Percentiles rank a stretch among this genome's conserved stretches.
Conservation (phyloP, 1,140 invertebrate species). For the Sycophila sp. region DNA sequence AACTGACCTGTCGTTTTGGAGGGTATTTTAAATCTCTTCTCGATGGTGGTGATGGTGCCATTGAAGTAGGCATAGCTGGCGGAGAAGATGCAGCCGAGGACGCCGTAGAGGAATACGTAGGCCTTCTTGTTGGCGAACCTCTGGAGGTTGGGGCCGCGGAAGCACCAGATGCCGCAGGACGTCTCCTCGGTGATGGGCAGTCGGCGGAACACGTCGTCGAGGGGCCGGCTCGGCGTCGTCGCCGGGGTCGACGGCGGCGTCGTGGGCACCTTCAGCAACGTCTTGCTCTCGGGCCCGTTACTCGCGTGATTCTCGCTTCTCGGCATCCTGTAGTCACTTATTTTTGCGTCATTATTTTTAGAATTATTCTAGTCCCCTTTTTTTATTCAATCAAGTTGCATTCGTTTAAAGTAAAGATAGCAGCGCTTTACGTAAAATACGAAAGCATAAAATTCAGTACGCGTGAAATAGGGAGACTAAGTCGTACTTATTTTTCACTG, state of each 20-base stretch:
- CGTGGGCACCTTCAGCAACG: slow-evolving; percentile 51
- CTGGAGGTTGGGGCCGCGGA: slow-evolving; percentile 70
- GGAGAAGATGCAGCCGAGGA: slow-evolving; percentile 78
- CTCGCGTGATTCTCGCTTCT: slow-evolving; percentile 52
- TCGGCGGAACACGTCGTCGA: slow-evolving; percentile 66
- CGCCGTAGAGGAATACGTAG: slow-evolving; percentile 78
- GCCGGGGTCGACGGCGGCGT: slow-evolving; percentile 48
- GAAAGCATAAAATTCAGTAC: too few species aligned
- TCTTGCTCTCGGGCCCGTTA: slow-evolving; percentile 57
- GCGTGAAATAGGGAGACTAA: too few species aligned
- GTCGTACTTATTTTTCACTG: too few species aligned
- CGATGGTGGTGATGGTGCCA: slow-evolving; percentile 81
- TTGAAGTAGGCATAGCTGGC: slow-evolving; percentile 82
- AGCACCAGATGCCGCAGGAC: slow-evolving; percentile 72
- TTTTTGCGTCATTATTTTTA: too few species aligned
- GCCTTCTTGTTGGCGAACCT: slow-evolving; percentile 80
- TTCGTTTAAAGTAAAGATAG: too few species aligned
- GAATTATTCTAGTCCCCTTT: too few species aligned
- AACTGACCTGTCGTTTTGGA: slow-evolving; percentile 79
- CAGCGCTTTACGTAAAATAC: too few species aligned
- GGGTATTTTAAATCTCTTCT: slow-evolving; percentile 84
- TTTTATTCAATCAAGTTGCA: too few species aligned
- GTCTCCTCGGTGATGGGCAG: slow-evolving; percentile 71
- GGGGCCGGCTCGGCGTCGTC: slow-evolving; percentile 51
- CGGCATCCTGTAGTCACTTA: slow-evolving; percentile 47